phyloP scores from a whole-genome alignment of 92 coral and sea anemone species.

The Isaurus tuberculatus region DNA sequence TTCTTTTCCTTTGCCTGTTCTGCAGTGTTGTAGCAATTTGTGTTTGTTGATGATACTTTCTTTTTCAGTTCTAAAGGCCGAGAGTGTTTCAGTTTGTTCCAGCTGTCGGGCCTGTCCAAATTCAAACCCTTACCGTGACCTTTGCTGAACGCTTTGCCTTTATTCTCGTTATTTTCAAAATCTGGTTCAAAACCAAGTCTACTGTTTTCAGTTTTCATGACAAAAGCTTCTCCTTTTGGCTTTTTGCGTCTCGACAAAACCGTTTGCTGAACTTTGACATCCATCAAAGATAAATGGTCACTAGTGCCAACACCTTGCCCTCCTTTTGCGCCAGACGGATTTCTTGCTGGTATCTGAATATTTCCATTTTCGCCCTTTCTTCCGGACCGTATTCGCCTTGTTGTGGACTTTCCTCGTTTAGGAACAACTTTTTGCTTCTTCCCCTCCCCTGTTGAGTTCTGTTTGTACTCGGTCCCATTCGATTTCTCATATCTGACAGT shows the following conservation, averaged over 20 bases:
- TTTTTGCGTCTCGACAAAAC: background rate
- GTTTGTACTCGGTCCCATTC: background rate
- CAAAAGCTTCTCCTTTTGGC: conserved; percentile 34
- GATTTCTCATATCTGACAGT: background rate
- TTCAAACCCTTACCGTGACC: background rate
- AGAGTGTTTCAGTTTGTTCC: conserved; percentile 35
- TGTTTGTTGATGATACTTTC: background rate
- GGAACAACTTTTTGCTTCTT: conserved; percentile 4
- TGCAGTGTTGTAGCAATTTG: background rate
- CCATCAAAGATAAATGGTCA: background rate
- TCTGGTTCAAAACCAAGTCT: background rate
- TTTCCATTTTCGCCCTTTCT: conserved; percentile 24
- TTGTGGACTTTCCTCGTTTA: background rate
- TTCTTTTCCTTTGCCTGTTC: background rate
- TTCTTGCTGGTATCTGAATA: background rate
- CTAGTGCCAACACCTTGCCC: background rate
- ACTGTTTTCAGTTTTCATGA: background rate
- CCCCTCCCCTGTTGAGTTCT: background rate
- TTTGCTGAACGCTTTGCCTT: background rate
- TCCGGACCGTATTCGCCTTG: conserved; percentile 9
- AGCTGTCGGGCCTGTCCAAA: conserved; percentile 2
- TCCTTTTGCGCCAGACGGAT: conserved; percentile 32
- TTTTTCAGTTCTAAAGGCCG: conserved; percentile 34
- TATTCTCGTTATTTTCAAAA: background rate
- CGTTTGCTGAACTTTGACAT: background rate